phyloP scores from a whole-genome alignment of 1,140 invertebrate genomes.

The Drosophila santomea region DNA sequence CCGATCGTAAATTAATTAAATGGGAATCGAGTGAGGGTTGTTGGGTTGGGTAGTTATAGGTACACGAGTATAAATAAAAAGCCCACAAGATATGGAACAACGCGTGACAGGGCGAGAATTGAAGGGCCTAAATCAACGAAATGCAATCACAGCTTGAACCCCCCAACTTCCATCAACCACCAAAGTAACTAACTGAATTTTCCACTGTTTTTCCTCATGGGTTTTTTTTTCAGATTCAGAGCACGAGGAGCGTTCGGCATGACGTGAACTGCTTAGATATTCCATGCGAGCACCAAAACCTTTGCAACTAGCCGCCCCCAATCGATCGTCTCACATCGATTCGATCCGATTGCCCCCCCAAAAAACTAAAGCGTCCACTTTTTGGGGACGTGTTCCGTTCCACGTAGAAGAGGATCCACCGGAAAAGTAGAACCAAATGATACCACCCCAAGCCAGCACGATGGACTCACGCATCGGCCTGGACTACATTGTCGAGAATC shows the following conservation, averaged over 20 bases:
- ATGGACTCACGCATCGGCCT: slow-evolving; percentile 95
- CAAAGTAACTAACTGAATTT: slow-evolving; percentile 30
- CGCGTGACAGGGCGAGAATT: slow-evolving; percentile 54
- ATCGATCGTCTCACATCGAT: slow-evolving; percentile 55
- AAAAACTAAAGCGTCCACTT: slow-evolving; percentile 6
- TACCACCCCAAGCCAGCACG: background rate
- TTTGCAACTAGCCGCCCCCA: slow-evolving; percentile 57
- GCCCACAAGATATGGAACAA: slow-evolving; percentile 61
- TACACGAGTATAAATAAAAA: background rate
- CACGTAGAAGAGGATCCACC: background rate
- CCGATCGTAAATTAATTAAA: slow-evolving; percentile 76
- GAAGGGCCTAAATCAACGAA: slow-evolving; percentile 39
- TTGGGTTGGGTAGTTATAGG: too few species aligned
- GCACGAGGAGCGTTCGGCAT: slow-evolving; percentile 64
- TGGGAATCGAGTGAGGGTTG: slow-evolving; percentile 9
- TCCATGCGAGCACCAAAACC: slow-evolving; percentile 60
- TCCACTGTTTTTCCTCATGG: slow-evolving; percentile 4
- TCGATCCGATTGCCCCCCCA: slow-evolving; percentile 32
- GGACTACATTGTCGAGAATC: slow-evolving; percentile 97
- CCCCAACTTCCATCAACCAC: slow-evolving; percentile 41
- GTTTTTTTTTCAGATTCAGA: slow-evolving; percentile 53
- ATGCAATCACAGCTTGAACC: slow-evolving; percentile 49
- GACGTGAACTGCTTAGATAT: slow-evolving; percentile 70
- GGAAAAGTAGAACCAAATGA: slow-evolving; percentile 5
- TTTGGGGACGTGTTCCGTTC: slow-evolving; percentile 31